Evolutionary conservation across 2,797 vertebrate genomes (phyloP).

Genomic region (Rhabdomys pumilio): DNA sequence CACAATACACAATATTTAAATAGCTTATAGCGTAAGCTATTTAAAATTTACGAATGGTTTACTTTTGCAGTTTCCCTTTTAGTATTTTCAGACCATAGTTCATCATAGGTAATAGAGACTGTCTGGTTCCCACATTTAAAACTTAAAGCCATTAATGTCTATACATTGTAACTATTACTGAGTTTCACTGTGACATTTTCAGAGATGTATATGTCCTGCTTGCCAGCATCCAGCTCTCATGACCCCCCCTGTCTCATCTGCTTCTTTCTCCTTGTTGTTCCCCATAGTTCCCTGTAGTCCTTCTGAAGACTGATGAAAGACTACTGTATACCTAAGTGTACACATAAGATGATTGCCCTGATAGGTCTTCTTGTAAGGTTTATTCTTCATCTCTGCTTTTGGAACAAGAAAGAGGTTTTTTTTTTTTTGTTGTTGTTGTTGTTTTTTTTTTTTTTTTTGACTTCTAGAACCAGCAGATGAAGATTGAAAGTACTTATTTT

Average conservation of each 20-base stretch:
- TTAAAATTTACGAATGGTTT: not conserved
- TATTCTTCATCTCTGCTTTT: not conserved
- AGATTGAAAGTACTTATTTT: constrained; percentile 50
- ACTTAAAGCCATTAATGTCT: not conserved
- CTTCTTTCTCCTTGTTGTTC: not conserved
- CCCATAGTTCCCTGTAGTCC: not conserved
- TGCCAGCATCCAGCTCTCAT: no score
- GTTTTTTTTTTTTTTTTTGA: not conserved
- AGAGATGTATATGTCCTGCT: not conserved
- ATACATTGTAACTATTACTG: not conserved
- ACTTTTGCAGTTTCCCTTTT: not conserved
- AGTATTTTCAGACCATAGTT: not conserved
- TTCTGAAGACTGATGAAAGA: not conserved
- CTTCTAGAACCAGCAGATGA: constrained; percentile 45
- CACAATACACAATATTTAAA: not conserved
- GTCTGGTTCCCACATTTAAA: not conserved
- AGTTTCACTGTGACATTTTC: not conserved
- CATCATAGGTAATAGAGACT: not conserved
- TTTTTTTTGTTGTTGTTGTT: not conserved
- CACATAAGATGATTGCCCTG: not conserved
- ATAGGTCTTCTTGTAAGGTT: not conserved
- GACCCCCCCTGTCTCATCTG: not conserved
- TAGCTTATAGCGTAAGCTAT: not conserved
- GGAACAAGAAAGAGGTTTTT: not conserved
- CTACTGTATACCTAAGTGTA: not conserved